Conservation (phyloP, 2,113 vertebrate species). For the Anseranas semipalmata region DNA sequence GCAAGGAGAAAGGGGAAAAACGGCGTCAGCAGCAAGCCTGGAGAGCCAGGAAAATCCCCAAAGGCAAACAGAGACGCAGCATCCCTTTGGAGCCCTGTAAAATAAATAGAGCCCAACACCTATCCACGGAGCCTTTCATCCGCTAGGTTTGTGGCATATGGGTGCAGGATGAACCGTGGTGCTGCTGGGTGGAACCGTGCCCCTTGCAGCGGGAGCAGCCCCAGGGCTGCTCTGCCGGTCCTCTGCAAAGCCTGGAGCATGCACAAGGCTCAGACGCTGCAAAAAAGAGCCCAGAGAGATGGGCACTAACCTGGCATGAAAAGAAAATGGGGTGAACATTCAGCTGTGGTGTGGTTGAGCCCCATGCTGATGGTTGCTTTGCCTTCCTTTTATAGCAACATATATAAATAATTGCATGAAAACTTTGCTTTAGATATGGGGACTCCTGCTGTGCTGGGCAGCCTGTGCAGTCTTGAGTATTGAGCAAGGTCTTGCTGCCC, state of each 20-base stretch:
- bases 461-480: background rate
- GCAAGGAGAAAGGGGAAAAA: background rate
- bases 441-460: fast-evolving
- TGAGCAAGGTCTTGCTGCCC: fast-evolving
- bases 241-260: no score
- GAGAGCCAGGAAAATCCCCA: background rate
- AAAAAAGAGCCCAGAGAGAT: no score
- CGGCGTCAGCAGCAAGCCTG: background rate
- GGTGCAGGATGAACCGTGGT: background rate
- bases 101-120: background rate
- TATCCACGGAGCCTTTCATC: background rate
- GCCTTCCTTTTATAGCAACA: background rate
- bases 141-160: background rate
- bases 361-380: background rate
- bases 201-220: background rate
- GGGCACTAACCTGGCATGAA: no score
- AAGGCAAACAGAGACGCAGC: fast-evolving
- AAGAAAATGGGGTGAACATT: no score
- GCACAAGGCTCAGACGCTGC: no score
- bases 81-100: background rate
- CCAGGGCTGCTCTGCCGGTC: no score
- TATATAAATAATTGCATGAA: fast-evolving
- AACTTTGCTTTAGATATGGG: background rate
- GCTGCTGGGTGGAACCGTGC: background rate
- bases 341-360: no score